These are phyloP conservation scores for Myzus persicae DNA, from an alignment of 1,140 invertebrate genomes.

Conservation along the genomic window DNA sequence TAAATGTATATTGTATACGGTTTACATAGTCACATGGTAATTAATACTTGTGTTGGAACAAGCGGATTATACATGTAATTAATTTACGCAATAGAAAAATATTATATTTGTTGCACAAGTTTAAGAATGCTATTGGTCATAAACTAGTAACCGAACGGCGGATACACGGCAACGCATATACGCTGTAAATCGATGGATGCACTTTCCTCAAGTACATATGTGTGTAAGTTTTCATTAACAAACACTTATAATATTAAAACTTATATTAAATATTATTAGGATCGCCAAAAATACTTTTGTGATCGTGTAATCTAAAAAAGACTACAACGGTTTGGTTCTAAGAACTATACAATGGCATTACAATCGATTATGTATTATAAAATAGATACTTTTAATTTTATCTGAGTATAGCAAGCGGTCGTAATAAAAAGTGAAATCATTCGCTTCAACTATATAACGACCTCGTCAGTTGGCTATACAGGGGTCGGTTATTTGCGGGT, in stretches of 20 bases:
- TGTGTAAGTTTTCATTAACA: neutral
- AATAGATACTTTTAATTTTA: neutral
- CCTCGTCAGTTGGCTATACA: neutral
- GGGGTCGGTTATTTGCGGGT: neutral
- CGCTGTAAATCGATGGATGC: neutral
- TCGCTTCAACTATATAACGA: neutral
- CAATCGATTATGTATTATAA: neutral
- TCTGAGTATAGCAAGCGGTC: neutral
- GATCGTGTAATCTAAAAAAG: neutral
- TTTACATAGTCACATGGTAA: neutral
- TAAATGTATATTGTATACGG: neutral
- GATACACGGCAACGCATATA: neutral
- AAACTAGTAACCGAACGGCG: neutral
- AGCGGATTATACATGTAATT: neutral
- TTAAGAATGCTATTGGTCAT: neutral
- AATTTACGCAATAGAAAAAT: neutral
- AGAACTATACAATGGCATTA: neutral
- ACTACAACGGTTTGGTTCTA: neutral
- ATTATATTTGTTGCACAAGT: neutral
- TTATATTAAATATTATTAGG: neutral
- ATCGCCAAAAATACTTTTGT: neutral
- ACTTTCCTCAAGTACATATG: neutral
- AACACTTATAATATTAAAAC: neutral
- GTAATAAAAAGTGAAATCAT: slow-evolving; percentile 21
- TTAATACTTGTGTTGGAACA: neutral